Conservation (phyloP, 2,113 vertebrate genomes). For the Syngnathoides biaculeatus region DNA sequence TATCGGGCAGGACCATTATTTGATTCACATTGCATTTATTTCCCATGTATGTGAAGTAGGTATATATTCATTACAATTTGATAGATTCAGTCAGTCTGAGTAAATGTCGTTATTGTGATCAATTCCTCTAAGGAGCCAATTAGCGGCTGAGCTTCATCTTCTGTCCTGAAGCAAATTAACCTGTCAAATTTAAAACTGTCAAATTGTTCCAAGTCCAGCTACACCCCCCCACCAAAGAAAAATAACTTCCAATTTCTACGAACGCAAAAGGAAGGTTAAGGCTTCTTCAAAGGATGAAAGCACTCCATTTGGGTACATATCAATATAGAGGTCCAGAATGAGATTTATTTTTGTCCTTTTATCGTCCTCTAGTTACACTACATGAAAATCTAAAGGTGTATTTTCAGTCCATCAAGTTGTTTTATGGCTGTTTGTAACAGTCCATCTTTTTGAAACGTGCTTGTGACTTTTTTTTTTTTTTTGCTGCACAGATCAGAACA, state of each 20-base stretch:
- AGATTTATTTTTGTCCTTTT: too few relatives aligned
- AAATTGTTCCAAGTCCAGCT: background rate
- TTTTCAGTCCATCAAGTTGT: too few relatives aligned
- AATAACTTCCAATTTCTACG: background rate
- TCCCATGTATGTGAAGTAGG: background rate
- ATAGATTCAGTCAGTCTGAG: background rate
- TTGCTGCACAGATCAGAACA: background rate
- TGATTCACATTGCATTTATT: background rate
- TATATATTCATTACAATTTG: background rate
- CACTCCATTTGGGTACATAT: too few relatives aligned
- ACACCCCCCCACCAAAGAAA: too few relatives aligned
- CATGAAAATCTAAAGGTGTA: too few relatives aligned
- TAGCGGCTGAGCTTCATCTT: background rate
- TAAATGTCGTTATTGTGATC: background rate
- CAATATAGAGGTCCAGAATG: too few relatives aligned
- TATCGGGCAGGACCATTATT: background rate
- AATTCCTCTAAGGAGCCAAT: background rate
- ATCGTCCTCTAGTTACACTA: too few relatives aligned
- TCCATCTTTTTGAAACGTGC: background rate
- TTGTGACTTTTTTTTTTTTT: background rate
- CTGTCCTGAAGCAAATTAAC: background rate
- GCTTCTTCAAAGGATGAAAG: too few relatives aligned
- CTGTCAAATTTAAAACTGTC: background rate
- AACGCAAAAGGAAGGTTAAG: background rate
- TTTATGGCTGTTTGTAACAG: background rate